Evolutionary conservation across 2,888 invertebrate species (phyloP), one percentile per base, ranked within the genome.

Genomic region (Minunthozetes semirufus): DNA sequence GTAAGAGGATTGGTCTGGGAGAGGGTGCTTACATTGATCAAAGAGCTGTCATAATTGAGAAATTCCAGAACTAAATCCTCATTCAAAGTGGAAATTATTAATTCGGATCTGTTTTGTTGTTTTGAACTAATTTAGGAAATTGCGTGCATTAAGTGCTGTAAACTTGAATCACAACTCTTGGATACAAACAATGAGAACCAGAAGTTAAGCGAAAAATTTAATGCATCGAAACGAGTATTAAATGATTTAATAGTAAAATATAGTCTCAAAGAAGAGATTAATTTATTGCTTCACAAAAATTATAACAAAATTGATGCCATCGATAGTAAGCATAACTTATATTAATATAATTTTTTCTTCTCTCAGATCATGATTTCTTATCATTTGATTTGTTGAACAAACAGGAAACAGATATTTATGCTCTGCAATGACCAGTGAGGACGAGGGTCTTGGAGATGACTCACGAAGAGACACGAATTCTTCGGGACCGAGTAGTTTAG

Each of bases 391-490:
- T 9, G 11, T 27, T 29, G 13, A 9, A 66, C 8, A 29, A n/a
- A 9, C n/a, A 38, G 66, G 33, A 66, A 66, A 38, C 38, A 19
- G 27, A 17, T 66, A 66, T 11, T 33, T 33, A 4, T 15, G 33
- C 6, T 66, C 66, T 66, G 66, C 76, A 68, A 74, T 72, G 48
- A 75, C 76, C 42, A 77, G 77, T 48, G 77, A 78, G 63, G 77
- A 78, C 48, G 78, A 78, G 72, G 78, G 78, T 6, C 75, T 78
- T 17, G 78, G 77, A 13, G 78, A 78, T 56, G 78, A 78, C 25
- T 76, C 75, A 22, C 59, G 77, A 19, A 75, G 77, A 27, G 78
- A 76, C 17, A n/a, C n/a, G n/a, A 76, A 76, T 46, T 78, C 77
- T 15, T 77, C 78, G 0, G 78, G 78, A 29, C 78, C 78, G 6